A percentile compares a stretch with the other conserved stretches of the same genome.
Evolutionary conservation across 2,888 invertebrate species (phyloP).

Genomic region (Hemistola chrysoprasaria): DNA sequence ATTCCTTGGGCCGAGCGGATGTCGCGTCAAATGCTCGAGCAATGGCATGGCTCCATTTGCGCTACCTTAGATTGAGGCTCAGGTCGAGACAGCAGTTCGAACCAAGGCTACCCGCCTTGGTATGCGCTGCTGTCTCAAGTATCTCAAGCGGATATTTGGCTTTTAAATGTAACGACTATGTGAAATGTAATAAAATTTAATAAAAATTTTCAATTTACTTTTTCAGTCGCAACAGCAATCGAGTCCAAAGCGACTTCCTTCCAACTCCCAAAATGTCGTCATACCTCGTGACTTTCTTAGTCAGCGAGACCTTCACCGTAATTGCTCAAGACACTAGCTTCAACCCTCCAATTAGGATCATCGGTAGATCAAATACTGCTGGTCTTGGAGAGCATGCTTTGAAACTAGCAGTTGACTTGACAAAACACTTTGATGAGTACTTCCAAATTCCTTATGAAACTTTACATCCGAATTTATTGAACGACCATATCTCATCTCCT

Average conservation of each 20-base stretch:
- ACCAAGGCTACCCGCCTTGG: no score
- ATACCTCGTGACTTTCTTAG: slow-evolving; percentile 92
- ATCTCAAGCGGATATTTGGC: no score
- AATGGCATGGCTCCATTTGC: no score
- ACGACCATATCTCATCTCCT: slow-evolving; percentile 71
- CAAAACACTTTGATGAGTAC: slow-evolving; percentile 61
- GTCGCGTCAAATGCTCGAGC: no score
- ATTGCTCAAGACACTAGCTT: slow-evolving; percentile 59
- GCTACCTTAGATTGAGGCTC: no score
- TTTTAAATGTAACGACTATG: no score
- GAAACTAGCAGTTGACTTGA: slow-evolving; percentile 60
- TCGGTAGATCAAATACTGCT: slow-evolving; percentile 66
- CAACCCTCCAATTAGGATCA: slow-evolving; percentile 63
- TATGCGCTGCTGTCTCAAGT: no score
- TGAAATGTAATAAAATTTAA: no score
- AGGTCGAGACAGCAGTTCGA: no score
- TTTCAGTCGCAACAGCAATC: slow-evolving; percentile 43
- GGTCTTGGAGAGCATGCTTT: slow-evolving; percentile 58
- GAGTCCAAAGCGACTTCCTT: slow-evolving; percentile 61
- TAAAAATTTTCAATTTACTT: slow-evolving; percentile 1
- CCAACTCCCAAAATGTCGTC: slow-evolving; percentile 88
- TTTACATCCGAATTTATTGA: slow-evolving; percentile 57
- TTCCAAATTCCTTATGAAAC: slow-evolving; percentile 60
- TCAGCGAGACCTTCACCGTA: slow-evolving; percentile 76
- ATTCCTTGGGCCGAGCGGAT: no score